phyloP scores from a whole-genome alignment of 1,140 invertebrate genomes.

The Drosophila mauritiana region DNA sequence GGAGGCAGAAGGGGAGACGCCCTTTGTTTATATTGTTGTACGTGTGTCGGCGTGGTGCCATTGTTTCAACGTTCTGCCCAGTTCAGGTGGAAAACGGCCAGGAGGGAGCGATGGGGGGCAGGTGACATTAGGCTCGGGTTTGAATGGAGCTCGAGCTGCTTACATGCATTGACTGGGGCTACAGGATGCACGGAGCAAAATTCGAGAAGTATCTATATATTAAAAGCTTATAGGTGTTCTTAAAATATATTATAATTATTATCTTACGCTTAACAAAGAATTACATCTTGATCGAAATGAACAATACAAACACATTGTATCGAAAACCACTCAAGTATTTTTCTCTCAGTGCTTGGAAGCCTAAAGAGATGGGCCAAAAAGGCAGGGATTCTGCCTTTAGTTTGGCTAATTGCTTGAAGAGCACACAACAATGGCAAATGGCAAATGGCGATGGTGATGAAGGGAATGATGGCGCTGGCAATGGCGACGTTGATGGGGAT shows the following conservation, averaged over 20 bases:
- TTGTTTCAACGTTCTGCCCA: conserved; percentile 59
- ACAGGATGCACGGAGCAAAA: not conserved
- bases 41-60: conserved; percentile 53
- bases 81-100: conserved; percentile 19
- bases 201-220: not conserved
- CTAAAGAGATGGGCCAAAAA: not conserved
- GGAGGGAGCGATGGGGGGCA: not conserved
- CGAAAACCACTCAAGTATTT: not conserved
- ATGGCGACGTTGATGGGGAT: conserved; percentile 31
- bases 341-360: conserved; percentile 12
- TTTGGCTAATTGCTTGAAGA: conserved; percentile 76
- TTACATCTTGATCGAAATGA: no score
- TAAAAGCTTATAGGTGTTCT: no score
- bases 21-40: conserved; percentile 74
- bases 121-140: conserved; percentile 67
- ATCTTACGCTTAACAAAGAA: no score
- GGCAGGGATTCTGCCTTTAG: conserved; percentile 33
- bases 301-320: no score
- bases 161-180: conserved; percentile 59
- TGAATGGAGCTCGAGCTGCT: conserved; percentile 61
- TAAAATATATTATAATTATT: not conserved
- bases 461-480: conserved; percentile 29
- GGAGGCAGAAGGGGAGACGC: not conserved
- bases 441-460: conserved; percentile 28
- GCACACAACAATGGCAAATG: conserved; percentile 60